Evolutionary conservation across 2,797 vertebrate species (phyloP).

Genomic region (Ambastaia sidthimunki): DNA sequence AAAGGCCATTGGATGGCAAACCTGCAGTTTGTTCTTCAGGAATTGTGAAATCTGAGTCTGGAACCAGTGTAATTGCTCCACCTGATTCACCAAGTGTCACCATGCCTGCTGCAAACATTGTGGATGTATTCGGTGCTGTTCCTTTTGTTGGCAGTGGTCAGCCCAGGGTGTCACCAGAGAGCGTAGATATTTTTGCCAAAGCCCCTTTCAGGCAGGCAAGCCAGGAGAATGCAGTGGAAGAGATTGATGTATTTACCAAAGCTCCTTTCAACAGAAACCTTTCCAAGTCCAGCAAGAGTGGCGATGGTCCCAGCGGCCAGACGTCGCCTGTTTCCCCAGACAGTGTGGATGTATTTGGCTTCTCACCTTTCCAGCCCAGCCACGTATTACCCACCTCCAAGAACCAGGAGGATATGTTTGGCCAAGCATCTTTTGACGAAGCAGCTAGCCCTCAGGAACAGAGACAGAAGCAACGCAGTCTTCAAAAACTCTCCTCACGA

Average conservation of each 20-base stretch:
- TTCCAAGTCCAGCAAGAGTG: constrained; percentile 71
- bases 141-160: constrained; percentile 80
- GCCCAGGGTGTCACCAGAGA: constrained; percentile 55
- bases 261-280: constrained; percentile 90
- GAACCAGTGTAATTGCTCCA: constrained; percentile 41
- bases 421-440: constrained; percentile 81
- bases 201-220: constrained; percentile 78
- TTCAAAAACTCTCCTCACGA: constrained; percentile 89
- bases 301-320: constrained; percentile 62
- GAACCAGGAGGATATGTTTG: constrained; percentile 86
- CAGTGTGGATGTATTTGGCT: constrained; percentile 88
- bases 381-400: constrained; percentile 63
- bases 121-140: constrained; percentile 89
- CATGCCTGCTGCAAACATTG: constrained; percentile 60
- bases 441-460: constrained; percentile 84
- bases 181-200: constrained; percentile 70
- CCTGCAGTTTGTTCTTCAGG: background rate
- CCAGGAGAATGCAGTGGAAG: constrained; percentile 72
- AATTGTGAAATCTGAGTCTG: constrained; percentile 53
- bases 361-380: constrained; percentile 86
- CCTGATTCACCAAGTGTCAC: constrained; percentile 55
- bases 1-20: constrained; percentile 55
- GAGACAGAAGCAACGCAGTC: constrained; percentile 87
- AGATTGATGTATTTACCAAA: constrained; percentile 94
- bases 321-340: constrained; percentile 76